Evolutionary conservation across 2,797 vertebrate species (phyloP).

Genomic region (Rachycentron canadum): DNA sequence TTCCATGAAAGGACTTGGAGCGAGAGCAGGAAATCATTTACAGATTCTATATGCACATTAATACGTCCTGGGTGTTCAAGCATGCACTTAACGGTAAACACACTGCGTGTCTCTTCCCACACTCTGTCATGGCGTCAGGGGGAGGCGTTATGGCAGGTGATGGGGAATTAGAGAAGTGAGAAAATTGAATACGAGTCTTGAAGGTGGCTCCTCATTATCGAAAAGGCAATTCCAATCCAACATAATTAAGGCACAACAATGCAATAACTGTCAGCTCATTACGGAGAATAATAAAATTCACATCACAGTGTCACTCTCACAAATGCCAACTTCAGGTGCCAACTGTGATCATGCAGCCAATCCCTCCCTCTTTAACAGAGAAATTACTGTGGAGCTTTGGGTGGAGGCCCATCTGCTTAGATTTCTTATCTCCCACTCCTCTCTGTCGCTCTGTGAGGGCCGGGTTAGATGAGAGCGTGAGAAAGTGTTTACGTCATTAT

Average conservation of each 20-base stretch:
- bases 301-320: slow-evolving; percentile 79
- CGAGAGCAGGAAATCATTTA: not conserved
- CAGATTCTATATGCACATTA: not conserved
- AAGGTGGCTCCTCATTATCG: slow-evolving; percentile 77
- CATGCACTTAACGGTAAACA: not conserved
- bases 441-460: slow-evolving; percentile 15
- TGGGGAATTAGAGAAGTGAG: slow-evolving; percentile 59
- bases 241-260: slow-evolving; percentile 85
- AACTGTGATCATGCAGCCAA: slow-evolving; percentile 68
- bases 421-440: slow-evolving; percentile 42
- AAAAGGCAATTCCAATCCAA: slow-evolving; percentile 82
- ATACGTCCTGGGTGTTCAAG: not conserved
- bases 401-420: slow-evolving; percentile 63
- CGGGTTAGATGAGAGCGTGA: slow-evolving; percentile 37
- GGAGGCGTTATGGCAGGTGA: slow-evolving; percentile 61
- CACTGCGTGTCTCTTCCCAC: not conserved
- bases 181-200: slow-evolving; percentile 78
- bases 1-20: not conserved
- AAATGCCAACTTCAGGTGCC: slow-evolving; percentile 81
- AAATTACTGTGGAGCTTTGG: slow-evolving; percentile 66
- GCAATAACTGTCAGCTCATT: slow-evolving; percentile 85
- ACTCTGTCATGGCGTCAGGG: slow-evolving; percentile 12
- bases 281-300: slow-evolving; percentile 78
- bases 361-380: slow-evolving; percentile 60
- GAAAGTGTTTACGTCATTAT: slow-evolving; percentile 20